phyloP scores from a whole-genome alignment of 2,113 vertebrate species.

The Thalassarche chlororhynchos region DNA sequence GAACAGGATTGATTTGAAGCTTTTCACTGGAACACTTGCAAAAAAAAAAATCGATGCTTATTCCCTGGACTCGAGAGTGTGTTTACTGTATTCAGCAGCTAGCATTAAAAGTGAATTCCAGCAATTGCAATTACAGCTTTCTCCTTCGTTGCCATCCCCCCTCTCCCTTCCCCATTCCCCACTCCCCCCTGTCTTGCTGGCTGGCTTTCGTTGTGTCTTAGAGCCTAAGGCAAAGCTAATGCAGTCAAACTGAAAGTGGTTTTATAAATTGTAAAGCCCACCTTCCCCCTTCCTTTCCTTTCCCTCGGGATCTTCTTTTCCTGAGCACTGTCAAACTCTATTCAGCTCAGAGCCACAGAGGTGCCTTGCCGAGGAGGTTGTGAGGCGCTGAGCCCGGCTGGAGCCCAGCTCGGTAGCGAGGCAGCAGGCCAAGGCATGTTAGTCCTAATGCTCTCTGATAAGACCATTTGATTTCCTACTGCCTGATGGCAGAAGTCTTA shows the following conservation, averaged over 20 bases:
- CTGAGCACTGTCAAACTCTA: constrained; percentile 30
- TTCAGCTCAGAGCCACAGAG: neutral
- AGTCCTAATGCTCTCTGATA: neutral
- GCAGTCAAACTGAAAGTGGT: constrained; percentile 59
- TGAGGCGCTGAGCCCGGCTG: neutral
- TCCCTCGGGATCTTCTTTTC: constrained; percentile 8
- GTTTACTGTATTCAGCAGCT: constrained; percentile 61
- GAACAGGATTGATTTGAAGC: constrained; percentile 61
- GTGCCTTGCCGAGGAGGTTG: neutral
- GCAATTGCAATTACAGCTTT: constrained; percentile 72
- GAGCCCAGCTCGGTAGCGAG: neutral
- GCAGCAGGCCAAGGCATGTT: neutral
- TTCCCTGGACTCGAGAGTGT: constrained; percentile 25
- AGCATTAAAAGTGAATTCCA: constrained; percentile 71
- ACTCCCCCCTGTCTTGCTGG: neutral
- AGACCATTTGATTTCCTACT: neutral
- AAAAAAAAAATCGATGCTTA: constrained; percentile 60
- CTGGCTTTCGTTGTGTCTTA: constrained; percentile 31
- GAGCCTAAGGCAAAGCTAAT: constrained; percentile 67
- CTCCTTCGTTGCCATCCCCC: constrained; percentile 6
- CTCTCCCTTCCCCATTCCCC: neutral
- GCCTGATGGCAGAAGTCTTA: neutral
- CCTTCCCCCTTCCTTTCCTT: constrained; percentile 12
- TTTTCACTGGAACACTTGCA: constrained; percentile 58
- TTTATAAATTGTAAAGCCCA: constrained; percentile 53